These are phyloP conservation scores for Bellardia bayeri DNA, from an alignment of 2,888 invertebrate species.

Conservation along the genomic window DNA sequence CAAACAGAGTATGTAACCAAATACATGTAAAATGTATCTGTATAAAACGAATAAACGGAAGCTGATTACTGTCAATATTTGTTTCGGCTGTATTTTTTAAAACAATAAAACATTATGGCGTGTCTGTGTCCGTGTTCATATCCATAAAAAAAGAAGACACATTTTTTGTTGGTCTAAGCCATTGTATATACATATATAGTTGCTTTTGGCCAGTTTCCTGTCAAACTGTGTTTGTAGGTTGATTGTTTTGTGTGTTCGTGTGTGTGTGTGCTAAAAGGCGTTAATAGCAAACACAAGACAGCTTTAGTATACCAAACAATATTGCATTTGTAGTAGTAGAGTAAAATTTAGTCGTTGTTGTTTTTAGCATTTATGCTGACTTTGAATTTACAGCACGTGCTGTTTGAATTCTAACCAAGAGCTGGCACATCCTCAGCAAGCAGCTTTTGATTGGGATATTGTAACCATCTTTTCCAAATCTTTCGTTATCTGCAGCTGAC, in stretches of 20 bases:
- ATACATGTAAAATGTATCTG: constrained; percentile 30
- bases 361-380: constrained; percentile 38
- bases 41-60: constrained; percentile 75
- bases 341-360: not conserved
- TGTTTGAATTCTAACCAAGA: constrained; percentile 59
- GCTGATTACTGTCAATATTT: constrained; percentile 82
- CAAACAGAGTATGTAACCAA: not conserved
- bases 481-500: constrained; percentile 46
- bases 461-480: constrained; percentile 33
- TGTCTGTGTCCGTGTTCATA: constrained; percentile 2
- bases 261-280: constrained; percentile 36
- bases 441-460: constrained; percentile 61
- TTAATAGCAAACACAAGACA: constrained; percentile 43
- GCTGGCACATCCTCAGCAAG: constrained; percentile 5
- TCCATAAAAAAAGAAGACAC: not conserved
- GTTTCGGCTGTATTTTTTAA: constrained; percentile 77
- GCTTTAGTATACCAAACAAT: constrained; percentile 29
- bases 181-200: not conserved
- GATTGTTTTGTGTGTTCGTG: not conserved
- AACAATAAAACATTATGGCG: constrained; percentile 60
- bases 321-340: constrained; percentile 37
- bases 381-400: constrained; percentile 62
- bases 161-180: not conserved
- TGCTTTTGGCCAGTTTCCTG: constrained; percentile 63
- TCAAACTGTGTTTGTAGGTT: constrained; percentile 22